Percentiles rank a stretch among this genome's conserved stretches.
Evolutionary conservation across 2,113 vertebrate species (phyloP).

Genomic region (Tretioscincus oriximinensis): DNA sequence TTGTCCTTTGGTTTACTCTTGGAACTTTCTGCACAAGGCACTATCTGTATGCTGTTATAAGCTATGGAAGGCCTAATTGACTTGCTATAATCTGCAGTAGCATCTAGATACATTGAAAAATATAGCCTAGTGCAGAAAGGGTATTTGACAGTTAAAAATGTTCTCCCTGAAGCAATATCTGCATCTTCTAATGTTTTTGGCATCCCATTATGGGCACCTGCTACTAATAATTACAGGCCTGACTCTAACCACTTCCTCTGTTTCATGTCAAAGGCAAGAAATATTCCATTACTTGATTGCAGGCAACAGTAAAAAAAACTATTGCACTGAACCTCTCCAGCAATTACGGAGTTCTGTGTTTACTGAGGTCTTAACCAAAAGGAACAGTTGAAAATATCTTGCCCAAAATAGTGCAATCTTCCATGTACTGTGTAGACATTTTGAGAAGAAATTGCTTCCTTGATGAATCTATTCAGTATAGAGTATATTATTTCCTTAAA

Average conservation of each 20-base stretch:
- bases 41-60: too few relatives aligned
- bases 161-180: constrained; percentile 58
- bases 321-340: neutral
- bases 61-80: too few relatives aligned
- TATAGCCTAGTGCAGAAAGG: too few relatives aligned
- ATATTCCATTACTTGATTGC: constrained; percentile 41
- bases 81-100: too few relatives aligned
- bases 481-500: constrained; percentile 17
- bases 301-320: constrained; percentile 46
- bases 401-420: constrained; percentile 29
- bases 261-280: constrained; percentile 58
- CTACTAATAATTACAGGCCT: constrained; percentile 71
- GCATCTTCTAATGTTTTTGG: constrained; percentile 55
- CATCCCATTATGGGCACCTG: constrained; percentile 73
- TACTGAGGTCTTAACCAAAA: constrained; percentile 37
- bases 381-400: constrained; percentile 32
- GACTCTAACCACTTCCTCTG: constrained; percentile 62
- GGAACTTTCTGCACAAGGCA: constrained; percentile 24
- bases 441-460: neutral
- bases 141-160: constrained; percentile 9
- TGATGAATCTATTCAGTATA: constrained; percentile 45
- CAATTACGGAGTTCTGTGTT: constrained; percentile 41
- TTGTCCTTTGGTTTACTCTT: constrained; percentile 39
- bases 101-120: too few relatives aligned
- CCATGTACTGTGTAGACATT: constrained; percentile 24